Evolutionary conservation across 2,113 vertebrate genomes (phyloP).

Genomic region (Sapajus apella): DNA sequence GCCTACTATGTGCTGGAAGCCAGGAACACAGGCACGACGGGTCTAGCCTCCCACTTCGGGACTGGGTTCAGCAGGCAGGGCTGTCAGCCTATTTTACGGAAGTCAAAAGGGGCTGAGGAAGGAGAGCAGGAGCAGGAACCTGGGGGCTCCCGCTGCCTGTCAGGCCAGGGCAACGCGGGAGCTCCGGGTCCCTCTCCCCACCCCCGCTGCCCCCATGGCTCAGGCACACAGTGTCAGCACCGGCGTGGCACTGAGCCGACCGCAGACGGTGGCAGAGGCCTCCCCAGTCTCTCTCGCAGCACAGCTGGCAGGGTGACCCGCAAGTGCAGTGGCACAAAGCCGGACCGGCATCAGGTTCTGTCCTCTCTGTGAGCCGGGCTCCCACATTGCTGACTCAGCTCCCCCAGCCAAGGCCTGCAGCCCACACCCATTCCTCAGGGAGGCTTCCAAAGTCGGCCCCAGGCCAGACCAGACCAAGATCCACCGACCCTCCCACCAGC

Average conservation of each 20-base stretch:
- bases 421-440: neutral
- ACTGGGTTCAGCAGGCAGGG: too few species aligned
- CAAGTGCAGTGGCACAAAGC: neutral
- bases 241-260: rapidly evolving
- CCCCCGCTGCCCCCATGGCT: neutral
- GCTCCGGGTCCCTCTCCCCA: neutral
- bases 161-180: too few species aligned
- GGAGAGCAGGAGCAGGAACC: neutral
- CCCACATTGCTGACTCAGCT: constrained; percentile 5
- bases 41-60: neutral
- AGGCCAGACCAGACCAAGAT: neutral
- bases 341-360: neutral
- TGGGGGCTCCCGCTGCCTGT: rapidly evolving
- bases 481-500: neutral
- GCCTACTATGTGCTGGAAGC: rapidly evolving
- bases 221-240: neutral
- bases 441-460: neutral
- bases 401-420: neutral
- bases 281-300: neutral
- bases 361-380: neutral
- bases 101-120: neutral
- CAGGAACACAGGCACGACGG: neutral
- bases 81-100: neutral
- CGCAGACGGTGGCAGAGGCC: neutral
- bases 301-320: neutral